These are phyloP conservation scores for Megamerina dolium DNA, from an alignment of 2,888 invertebrate genomes.

Conservation along the genomic window DNA sequence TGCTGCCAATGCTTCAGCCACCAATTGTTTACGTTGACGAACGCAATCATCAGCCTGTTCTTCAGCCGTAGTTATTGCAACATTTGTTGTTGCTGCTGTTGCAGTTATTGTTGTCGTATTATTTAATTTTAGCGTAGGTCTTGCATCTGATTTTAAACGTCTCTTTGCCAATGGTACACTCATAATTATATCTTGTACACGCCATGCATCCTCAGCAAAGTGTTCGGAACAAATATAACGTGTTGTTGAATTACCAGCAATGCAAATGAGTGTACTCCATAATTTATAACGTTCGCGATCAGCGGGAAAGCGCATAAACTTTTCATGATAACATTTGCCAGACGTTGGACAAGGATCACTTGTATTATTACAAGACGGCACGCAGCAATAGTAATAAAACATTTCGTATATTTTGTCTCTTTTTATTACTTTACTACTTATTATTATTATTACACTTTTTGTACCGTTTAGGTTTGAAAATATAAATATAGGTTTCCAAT, in stretches of 20 bases:
- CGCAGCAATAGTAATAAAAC: neutral
- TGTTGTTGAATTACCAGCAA: neutral
- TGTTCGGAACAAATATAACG: neutral
- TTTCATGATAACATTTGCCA: neutral
- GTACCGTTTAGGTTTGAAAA: too few species aligned
- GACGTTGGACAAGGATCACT: neutral
- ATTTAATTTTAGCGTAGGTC: slow-evolving; percentile 5
- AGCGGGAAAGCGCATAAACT: neutral
- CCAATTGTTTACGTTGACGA: slow-evolving; percentile 3
- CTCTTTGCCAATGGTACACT: neutral
- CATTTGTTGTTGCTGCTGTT: neutral
- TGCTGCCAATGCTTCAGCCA: slow-evolving; percentile 1
- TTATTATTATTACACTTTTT: neutral
- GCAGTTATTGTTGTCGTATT: neutral
- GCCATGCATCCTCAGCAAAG: neutral
- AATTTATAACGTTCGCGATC: neutral
- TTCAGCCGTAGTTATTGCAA: neutral
- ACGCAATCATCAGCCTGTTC: neutral
- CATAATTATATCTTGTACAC: neutral
- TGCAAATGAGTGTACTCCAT: neutral
- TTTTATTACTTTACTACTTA: neutral
- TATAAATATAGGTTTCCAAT: too few species aligned
- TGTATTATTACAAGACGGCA: neutral
- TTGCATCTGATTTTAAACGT: slow-evolving; percentile 3
- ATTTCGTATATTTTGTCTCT: neutral